Conservation (phyloP, 1,140 invertebrate species). For the Penaeus chinensis region DNA sequence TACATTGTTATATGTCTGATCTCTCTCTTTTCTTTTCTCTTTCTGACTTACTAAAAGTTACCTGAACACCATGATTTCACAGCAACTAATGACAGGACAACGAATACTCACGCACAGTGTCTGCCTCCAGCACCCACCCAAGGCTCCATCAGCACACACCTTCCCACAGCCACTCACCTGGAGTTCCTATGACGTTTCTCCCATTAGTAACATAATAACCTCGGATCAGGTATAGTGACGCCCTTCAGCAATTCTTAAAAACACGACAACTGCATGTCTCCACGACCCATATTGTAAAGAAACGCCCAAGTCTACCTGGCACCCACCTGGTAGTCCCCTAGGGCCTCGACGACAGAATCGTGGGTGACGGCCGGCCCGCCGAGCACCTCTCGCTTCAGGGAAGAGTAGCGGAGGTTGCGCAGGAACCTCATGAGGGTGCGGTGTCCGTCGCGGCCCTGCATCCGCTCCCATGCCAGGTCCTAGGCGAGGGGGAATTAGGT, state of each 20-base stretch:
- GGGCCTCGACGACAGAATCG: conserved; percentile 33
- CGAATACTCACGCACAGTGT: no score
- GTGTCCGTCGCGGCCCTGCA: not conserved
- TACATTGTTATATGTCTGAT: no score
- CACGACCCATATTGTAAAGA: not conserved
- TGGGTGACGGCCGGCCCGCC: conserved; percentile 27
- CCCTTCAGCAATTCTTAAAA: not conserved
- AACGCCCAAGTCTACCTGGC: not conserved
- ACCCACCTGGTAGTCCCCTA: conserved; percentile 29
- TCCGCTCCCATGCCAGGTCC: not conserved
- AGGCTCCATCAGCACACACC: no score
- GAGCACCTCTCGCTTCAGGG: not conserved
- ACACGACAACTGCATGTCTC: not conserved
- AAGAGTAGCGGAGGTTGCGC: not conserved
- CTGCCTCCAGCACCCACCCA: no score
- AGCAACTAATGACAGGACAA: no score
- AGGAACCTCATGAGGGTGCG: conserved; percentile 1
- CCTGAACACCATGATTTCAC: no score
- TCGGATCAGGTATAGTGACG: no score
- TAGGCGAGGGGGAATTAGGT: not conserved
- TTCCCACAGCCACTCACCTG: no score
- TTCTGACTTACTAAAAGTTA: no score
- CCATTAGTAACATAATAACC: no score
- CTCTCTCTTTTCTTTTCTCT: no score
- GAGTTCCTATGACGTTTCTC: no score